phyloP scores from a whole-genome alignment of 2,797 vertebrate genomes.

The Ptychobarbus kaznakovi region DNA sequence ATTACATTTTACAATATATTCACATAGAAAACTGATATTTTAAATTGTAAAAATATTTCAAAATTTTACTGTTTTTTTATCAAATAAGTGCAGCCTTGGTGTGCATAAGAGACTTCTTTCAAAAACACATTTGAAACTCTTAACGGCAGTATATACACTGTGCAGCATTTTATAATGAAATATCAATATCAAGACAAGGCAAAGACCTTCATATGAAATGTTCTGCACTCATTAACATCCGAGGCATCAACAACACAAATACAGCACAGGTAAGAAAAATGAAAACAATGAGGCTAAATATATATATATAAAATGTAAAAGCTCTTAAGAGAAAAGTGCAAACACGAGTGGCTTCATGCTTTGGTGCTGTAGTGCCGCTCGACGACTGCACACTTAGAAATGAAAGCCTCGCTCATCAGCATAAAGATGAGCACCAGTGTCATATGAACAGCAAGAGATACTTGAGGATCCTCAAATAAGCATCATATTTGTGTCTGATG shows the following conservation, averaged over 20 bases:
- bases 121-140: neutral
- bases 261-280: neutral
- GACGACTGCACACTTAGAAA: neutral
- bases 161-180: neutral
- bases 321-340: neutral
- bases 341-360: neutral
- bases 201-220: neutral
- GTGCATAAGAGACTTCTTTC: neutral
- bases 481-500: constrained; percentile 16
- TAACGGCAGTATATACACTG: neutral
- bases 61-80: neutral
- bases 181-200: neutral
- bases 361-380: constrained; percentile 1
- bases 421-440: constrained; percentile 27
- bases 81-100: neutral
- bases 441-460: constrained; percentile 25
- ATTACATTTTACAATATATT: neutral
- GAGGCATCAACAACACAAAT: neutral
- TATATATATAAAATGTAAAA: neutral
- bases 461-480: constrained; percentile 13
- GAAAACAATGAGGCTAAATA: neutral
- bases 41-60: neutral
- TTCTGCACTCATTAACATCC: neutral
- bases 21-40: neutral
- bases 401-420: constrained; percentile 18